Conservation (phyloP, 2,797 vertebrate species). For the Scleropages formosus region DNA sequence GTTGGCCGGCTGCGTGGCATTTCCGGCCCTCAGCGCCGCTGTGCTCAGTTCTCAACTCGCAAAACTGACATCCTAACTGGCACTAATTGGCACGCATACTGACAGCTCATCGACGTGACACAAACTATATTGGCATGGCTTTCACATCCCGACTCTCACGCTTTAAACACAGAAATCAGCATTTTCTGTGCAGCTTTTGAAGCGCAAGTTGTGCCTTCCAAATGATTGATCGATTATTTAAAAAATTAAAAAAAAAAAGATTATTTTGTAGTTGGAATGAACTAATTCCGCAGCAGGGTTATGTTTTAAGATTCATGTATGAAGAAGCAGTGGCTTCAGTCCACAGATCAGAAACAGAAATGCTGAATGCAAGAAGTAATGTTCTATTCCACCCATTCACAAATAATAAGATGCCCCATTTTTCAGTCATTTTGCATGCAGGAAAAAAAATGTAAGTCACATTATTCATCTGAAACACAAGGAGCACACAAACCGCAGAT, state of each 20-base stretch:
- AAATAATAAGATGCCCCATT: slow-evolving; percentile 6
- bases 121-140: slow-evolving; percentile 2
- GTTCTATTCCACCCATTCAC: background rate
- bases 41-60: slow-evolving; percentile 10
- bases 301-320: background rate
- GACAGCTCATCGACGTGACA: slow-evolving; percentile 60
- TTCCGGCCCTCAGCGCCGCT: background rate
- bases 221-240: slow-evolving; percentile 20
- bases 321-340: background rate
- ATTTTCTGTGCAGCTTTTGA: slow-evolving; percentile 23
- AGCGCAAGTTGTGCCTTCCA: slow-evolving; percentile 1
- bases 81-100: slow-evolving; percentile 71
- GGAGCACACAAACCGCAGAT: background rate
- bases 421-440: background rate
- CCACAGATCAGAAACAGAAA: background rate
- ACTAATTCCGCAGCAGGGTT: background rate
- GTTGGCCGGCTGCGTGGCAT: background rate
- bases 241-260: background rate
- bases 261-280: slow-evolving; percentile 16
- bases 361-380: slow-evolving; percentile 16
- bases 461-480: slow-evolving; percentile 16
- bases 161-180: slow-evolving; percentile 7
- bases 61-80: slow-evolving; percentile 69
- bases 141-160: slow-evolving; percentile 1
- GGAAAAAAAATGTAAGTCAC: background rate